Evolutionary conservation across 2,113 vertebrate genomes (phyloP), one percentile per base, ranked within the genome.

Genomic region (Takifugu flavidus): DNA sequence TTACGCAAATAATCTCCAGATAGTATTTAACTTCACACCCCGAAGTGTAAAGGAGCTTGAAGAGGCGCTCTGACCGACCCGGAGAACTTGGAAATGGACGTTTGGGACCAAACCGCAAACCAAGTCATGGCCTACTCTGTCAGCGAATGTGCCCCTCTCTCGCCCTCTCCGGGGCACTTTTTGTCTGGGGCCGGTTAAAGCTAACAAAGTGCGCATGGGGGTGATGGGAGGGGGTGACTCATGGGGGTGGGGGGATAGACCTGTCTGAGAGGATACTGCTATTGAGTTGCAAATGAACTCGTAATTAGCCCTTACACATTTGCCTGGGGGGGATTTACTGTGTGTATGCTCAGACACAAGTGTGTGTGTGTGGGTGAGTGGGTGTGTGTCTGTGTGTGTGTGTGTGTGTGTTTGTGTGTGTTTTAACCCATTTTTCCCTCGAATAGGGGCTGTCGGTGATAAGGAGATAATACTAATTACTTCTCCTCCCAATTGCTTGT

Each of bases 391-490:
- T 62, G 14, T 61, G 54, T 59, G 46, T 64, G 64, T 61, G 54
- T 59, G 46, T 64, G 64, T 52, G 62, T 61, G 43, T 26, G 4
- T 60, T 62, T 45, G 26, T 62, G 57, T 55, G 63, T 57, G 63
- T 82, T 78, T 74, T 70, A 80, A 85, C 74, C 80, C 79, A 84
- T 90, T 51, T 20, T 89, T 89, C 79, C 67, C 72, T 42, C 69
- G 80, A 85, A 88, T 82, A 85, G 71, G 68, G 78, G 85, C 74
- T 74, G 79, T 78, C 39, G 20, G 65, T 76, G 86, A 86, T 91
- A 90, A 91, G 88, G 69, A 90, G 89, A 91, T 92, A 91, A 92
- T 79, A 88, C 89, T 91, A 91, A 92, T 90, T 90, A 90, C 86
- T 91, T 90, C 89, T 91, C 91, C 90, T 89, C 90, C 89, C 89